Evolutionary conservation across 2,888 invertebrate species (phyloP).

Genomic region (Leptopilina syphax): DNA sequence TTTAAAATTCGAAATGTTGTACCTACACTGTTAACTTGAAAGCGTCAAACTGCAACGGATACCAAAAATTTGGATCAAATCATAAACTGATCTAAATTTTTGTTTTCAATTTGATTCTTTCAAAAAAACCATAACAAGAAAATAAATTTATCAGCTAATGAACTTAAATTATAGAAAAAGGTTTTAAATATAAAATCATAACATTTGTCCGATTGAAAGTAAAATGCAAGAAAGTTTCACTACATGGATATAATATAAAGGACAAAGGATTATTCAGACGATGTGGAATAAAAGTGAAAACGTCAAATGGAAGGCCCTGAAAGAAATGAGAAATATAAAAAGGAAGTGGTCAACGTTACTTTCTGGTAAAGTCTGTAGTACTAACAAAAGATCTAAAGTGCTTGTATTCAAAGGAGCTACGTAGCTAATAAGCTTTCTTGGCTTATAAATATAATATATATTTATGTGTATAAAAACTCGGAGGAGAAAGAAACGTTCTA

Average conservation of each 20-base stretch:
- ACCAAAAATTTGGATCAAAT: no score
- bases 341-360: conserved; percentile 4
- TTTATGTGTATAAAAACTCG: not conserved
- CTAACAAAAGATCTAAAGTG: conserved; percentile 21
- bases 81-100: no score
- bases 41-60: no score
- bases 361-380: not conserved
- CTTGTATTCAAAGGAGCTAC: conserved; percentile 18
- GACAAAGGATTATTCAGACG: not conserved
- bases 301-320: not conserved
- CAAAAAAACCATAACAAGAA: no score
- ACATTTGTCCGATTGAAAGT: not conserved
- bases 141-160: no score
- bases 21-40: no score
- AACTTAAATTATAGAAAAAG: no score
- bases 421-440: conserved; percentile 30
- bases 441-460: conserved; percentile 7
- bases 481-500: not conserved
- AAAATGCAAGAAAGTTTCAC: not conserved
- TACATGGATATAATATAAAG: not conserved
- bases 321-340: conserved; percentile 7
- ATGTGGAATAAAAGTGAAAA: conserved; percentile 10
- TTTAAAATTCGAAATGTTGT: no score
- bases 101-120: no score
- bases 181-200: no score